Conservation (phyloP, 2,113 vertebrate species). For the Propithecus coquereli region DNA sequence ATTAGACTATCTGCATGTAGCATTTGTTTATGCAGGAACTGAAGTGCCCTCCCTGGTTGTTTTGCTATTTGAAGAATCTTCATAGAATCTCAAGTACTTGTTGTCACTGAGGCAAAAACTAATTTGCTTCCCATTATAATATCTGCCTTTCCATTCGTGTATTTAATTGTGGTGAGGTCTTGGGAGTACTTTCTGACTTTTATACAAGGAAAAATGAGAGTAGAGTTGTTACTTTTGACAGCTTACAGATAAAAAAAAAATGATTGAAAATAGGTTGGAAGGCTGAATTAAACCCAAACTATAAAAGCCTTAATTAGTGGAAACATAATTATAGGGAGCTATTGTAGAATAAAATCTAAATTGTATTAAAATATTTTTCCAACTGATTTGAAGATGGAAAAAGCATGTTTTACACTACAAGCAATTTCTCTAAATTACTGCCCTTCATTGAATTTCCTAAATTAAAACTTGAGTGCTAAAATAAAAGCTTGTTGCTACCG, state of each 20-base stretch:
- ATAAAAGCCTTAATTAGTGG: slow-evolving; percentile 73
- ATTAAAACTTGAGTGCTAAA: slow-evolving; percentile 51
- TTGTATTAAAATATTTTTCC: slow-evolving; percentile 69
- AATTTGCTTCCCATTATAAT: slow-evolving; percentile 76
- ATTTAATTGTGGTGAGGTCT: slow-evolving; percentile 73
- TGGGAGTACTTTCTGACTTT: slow-evolving; percentile 69
- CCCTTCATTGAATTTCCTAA: slow-evolving; percentile 57
- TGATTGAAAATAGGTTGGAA: slow-evolving; percentile 65
- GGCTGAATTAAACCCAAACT: slow-evolving; percentile 66
- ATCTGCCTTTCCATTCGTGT: slow-evolving; percentile 64
- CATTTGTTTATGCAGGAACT: slow-evolving; percentile 61
- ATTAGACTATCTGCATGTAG: slow-evolving; percentile 47
- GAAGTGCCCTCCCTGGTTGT: slow-evolving; percentile 58
- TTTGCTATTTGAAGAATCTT: slow-evolving; percentile 74
- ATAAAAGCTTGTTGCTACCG: slow-evolving; percentile 37
- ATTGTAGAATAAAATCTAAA: slow-evolving; percentile 68
- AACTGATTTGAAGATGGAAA: slow-evolving; percentile 51
- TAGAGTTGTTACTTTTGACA: slow-evolving; percentile 72
- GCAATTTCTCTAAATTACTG: slow-evolving; percentile 62
- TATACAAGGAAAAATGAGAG: slow-evolving; percentile 56
- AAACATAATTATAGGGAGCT: slow-evolving; percentile 67
- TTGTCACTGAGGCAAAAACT: slow-evolving; percentile 74
- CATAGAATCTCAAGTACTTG: slow-evolving; percentile 72
- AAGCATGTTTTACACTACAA: slow-evolving; percentile 48
- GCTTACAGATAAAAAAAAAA: slow-evolving; percentile 58